Conservation (phyloP, 64 coral and sea anemone species). For the Acropora tenuis region DNA sequence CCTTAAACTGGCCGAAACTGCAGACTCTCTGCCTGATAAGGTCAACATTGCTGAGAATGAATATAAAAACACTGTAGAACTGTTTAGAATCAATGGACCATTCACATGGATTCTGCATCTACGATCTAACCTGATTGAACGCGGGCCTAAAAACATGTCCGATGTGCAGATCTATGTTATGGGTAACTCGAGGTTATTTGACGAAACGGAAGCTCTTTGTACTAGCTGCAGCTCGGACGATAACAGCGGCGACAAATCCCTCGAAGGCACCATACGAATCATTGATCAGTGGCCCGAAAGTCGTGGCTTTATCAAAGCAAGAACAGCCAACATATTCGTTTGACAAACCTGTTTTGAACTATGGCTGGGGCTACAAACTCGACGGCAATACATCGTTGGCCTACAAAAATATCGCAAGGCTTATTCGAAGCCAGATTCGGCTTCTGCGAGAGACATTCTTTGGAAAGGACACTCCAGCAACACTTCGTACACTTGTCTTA, state of each 20-base stretch:
- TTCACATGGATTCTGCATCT: conserved; percentile 68
- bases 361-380: conserved; percentile 59
- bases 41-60: conserved; percentile 52
- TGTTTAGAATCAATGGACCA: conserved; percentile 57
- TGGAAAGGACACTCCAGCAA: conserved; percentile 31
- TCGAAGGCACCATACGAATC: conserved; percentile 57
- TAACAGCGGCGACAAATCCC: background rate
- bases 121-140: conserved; percentile 36
- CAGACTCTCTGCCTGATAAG: conserved; percentile 15
- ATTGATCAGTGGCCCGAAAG: conserved; percentile 72
- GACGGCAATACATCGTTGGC: conserved; percentile 19
- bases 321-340: conserved; percentile 25
- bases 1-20: conserved; percentile 46
- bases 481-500: conserved; percentile 22
- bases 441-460: conserved; percentile 65
- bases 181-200: conserved; percentile 66
- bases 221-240: background rate
- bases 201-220: conserved; percentile 53
- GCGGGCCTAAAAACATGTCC: conserved; percentile 46
- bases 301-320: conserved; percentile 48
- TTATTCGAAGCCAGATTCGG: conserved; percentile 57
- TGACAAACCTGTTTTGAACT: conserved; percentile 64
- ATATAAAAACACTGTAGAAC: conserved; percentile 14
- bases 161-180: conserved; percentile 70
- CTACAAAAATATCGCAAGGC: conserved; percentile 38